These are phyloP conservation scores for Pardosa pseudoannulata DNA, from an alignment of 2,888 invertebrate species.

Conservation along the genomic window DNA sequence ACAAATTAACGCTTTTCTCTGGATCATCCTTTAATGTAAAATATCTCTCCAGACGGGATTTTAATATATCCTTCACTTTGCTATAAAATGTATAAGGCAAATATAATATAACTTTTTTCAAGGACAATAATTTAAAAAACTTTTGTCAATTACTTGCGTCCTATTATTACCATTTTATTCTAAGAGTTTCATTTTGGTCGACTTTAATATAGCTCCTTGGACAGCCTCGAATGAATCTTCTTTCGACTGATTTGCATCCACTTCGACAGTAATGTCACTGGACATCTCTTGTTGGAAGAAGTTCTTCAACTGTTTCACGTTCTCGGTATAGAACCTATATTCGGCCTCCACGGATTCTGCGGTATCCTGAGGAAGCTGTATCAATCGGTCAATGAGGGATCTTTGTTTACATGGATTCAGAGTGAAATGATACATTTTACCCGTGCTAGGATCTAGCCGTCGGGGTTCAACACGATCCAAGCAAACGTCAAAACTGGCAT, in stretches of 20 bases:
- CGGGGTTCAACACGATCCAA: slow-evolving; percentile 35
- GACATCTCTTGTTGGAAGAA: slow-evolving; percentile 3
- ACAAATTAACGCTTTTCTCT: no score
- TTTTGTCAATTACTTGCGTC: no score
- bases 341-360: slow-evolving; percentile 34
- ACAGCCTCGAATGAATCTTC: slow-evolving; percentile 24
- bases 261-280: slow-evolving; percentile 26
- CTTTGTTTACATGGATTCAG: neutral
- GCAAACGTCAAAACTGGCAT: slow-evolving; percentile 13
- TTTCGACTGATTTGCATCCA: slow-evolving; percentile 15
- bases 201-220: slow-evolving; percentile 28
- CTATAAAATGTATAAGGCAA: no score
- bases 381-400: slow-evolving; percentile 4
- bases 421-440: slow-evolving; percentile 25
- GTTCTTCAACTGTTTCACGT: neutral
- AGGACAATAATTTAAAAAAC: no score
- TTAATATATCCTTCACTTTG: no score
- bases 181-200: slow-evolving; percentile 22
- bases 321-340: neutral
- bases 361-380: slow-evolving; percentile 40
- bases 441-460: slow-evolving; percentile 30
- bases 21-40: no score
- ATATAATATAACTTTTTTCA: no score
- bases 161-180: no score
- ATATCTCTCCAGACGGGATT: no score